Evolutionary conservation across 2,888 invertebrate genomes (phyloP).

Genomic region (Acanthosepion pharaonis): DNA sequence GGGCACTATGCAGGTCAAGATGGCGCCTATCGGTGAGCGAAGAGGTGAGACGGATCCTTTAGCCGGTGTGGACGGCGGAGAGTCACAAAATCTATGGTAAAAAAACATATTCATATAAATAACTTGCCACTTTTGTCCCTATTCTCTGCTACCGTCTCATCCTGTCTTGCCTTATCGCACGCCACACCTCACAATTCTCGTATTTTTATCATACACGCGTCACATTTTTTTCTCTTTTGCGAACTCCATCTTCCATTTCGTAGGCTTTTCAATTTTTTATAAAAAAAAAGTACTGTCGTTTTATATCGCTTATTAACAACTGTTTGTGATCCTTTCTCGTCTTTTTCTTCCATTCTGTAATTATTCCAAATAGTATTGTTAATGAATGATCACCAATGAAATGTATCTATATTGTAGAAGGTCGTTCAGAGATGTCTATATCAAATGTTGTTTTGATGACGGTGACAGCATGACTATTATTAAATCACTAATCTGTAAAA

Average conservation of each 20-base stretch:
- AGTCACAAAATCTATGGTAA: conserved; percentile 71
- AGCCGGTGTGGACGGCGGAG: conserved; percentile 63
- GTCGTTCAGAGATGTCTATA: conserved; percentile 14
- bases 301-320: neutral
- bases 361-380: neutral
- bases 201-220: conserved; percentile 33
- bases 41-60: conserved; percentile 66
- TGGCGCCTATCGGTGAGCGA: conserved; percentile 72
- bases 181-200: neutral
- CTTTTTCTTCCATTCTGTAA: neutral
- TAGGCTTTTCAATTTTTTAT: neutral
- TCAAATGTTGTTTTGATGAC: neutral
- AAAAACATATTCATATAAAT: neutral
- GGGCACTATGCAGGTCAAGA: conserved; percentile 66
- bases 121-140: neutral
- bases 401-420: neutral
- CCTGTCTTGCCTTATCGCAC: conserved; percentile 6
- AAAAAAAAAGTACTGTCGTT: neutral
- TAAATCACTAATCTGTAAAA: too few relatives aligned
- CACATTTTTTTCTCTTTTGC: neutral
- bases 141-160: neutral
- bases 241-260: conserved; percentile 18
- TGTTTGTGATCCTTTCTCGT: neutral
- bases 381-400: neutral
- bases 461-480: neutral